Evolutionary conservation across 2,888 invertebrate genomes (phyloP).

Genomic region (Holacanthella duospinosa): DNA sequence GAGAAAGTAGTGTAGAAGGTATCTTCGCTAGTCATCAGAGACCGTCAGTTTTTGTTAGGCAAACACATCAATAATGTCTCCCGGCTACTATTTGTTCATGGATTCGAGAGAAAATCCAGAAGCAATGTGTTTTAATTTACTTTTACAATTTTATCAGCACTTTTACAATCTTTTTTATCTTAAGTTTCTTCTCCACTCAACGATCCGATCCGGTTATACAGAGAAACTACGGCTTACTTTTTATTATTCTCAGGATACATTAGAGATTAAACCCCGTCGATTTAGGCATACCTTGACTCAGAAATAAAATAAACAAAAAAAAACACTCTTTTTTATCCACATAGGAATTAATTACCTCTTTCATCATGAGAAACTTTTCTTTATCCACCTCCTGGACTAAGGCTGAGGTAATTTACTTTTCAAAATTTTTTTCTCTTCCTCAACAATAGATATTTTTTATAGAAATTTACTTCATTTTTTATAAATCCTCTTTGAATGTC

Average conservation of each 20-base stretch:
- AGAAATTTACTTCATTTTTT: no score
- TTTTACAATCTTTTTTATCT: not conserved
- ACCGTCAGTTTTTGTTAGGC: not conserved
- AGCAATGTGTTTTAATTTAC: constrained; percentile 24
- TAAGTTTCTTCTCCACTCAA: not conserved
- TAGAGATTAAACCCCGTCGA: not conserved
- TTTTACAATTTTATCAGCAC: constrained; percentile 23
- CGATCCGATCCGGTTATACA: no score
- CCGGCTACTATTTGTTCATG: constrained; percentile 21
- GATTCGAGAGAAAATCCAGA: constrained; percentile 13
- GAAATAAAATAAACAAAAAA: not conserved
- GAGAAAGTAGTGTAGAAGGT: not conserved
- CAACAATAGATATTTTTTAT: no score
- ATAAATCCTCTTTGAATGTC: no score
- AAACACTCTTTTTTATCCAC: not conserved
- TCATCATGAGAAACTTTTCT: no score
- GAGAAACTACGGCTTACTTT: no score
- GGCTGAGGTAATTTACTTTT: no score
- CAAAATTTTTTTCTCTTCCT: no score
- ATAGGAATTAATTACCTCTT: not conserved
- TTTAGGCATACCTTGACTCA: not conserved
- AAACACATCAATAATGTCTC: constrained; percentile 10
- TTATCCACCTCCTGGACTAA: no score
- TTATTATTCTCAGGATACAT: not conserved
- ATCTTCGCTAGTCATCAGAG: not conserved